Percentiles rank a stretch among this genome's conserved stretches.
Evolutionary conservation across 2,888 invertebrate genomes (phyloP).

Genomic region (Monoplex corrugatus): DNA sequence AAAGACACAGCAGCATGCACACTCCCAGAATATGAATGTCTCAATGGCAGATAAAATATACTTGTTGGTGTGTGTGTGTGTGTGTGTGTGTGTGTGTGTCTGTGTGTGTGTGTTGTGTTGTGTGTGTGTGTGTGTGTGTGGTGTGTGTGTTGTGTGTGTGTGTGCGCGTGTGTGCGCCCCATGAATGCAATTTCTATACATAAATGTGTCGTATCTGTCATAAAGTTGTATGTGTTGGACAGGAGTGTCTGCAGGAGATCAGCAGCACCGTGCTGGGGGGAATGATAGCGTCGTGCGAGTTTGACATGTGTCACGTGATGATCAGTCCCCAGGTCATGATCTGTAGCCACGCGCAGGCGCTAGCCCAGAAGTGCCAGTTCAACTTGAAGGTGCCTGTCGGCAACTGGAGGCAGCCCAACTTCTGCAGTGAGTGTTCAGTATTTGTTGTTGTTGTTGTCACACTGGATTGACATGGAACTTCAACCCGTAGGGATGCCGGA

Average conservation of each 20-base stretch:
- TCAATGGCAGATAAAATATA: too few species aligned
- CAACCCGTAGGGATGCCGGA: too few species aligned
- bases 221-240: too few species aligned
- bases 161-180: background rate
- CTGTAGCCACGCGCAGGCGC: slow-evolving; percentile 48
- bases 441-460: background rate
- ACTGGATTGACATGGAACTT: background rate
- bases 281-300: slow-evolving; percentile 61
- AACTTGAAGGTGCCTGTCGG: slow-evolving; percentile 49
- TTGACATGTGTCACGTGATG: slow-evolving; percentile 66
- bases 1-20: too few species aligned
- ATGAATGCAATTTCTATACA: too few species aligned
- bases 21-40: too few species aligned
- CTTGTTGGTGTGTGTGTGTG: background rate
- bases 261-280: slow-evolving; percentile 27
- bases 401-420: slow-evolving; percentile 57
- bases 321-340: slow-evolving; percentile 54
- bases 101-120: background rate
- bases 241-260: slow-evolving; percentile 65
- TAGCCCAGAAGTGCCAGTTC: slow-evolving; percentile 63
- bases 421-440: slow-evolving; percentile 33
- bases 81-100: background rate
- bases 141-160: background rate
- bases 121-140: background rate
- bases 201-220: too few species aligned